A percentile compares a stretch with the other conserved stretches of the same genome.
Conservation (phyloP, 1,140 invertebrate species). For the Pseudoatta argentina region DNA sequence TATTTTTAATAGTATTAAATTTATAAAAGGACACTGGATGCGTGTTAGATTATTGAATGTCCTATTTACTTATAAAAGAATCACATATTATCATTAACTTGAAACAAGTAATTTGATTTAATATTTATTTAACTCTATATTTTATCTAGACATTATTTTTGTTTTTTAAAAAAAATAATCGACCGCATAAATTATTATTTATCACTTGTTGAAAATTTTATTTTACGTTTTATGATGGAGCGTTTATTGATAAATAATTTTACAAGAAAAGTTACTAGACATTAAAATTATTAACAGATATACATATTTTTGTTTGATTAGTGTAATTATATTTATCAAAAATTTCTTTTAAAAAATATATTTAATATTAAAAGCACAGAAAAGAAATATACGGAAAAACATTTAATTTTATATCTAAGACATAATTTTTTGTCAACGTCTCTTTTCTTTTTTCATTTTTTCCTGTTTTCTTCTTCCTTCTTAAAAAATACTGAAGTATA, state of each 20-base stretch:
- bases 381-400: background rate
- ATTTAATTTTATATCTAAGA: background rate
- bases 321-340: background rate
- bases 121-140: background rate
- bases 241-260: conserved; percentile 22
- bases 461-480: background rate
- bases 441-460: background rate
- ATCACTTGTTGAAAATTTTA: background rate
- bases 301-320: background rate
- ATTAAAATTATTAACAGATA: background rate
- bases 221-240: background rate
- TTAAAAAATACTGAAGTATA: conserved; percentile 4
- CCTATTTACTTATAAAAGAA: background rate
- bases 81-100: background rate
- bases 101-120: background rate
- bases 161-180: background rate
- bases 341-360: background rate
- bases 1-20: conserved; percentile 5
- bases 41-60: background rate
- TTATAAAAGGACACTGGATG: background rate
- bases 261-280: background rate
- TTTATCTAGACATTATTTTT: conserved; percentile 10
- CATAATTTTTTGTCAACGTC: background rate
- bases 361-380: background rate
- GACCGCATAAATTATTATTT: background rate